A percentile compares a stretch with the other conserved stretches of the same genome.
Conservation (phyloP, 2,113 vertebrate species). For the Paracanthobrama guichenoti region DNA sequence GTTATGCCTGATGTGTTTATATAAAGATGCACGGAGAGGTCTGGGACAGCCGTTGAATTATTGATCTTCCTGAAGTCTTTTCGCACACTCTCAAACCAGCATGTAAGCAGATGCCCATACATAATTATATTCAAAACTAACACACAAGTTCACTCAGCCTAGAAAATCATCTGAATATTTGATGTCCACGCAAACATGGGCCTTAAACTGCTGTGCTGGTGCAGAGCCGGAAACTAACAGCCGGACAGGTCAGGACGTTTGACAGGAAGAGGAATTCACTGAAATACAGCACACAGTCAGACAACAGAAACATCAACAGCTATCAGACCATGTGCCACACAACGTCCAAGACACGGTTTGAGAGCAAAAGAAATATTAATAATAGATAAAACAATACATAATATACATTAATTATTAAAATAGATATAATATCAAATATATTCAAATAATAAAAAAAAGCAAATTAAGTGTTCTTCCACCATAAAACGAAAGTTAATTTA, state of each 20-base stretch:
- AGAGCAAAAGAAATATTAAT: neutral
- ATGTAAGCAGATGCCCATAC: neutral
- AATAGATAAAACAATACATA: neutral
- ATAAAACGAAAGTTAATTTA: too few relatives aligned
- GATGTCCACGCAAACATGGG: slow-evolving; percentile 1
- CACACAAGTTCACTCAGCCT: slow-evolving; percentile 1
- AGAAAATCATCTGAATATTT: slow-evolving; percentile 27
- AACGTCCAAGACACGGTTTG: neutral
- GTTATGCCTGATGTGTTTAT: too few relatives aligned
- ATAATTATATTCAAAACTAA: neutral
- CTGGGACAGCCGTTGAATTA: slow-evolving; percentile 36
- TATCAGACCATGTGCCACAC: neutral
- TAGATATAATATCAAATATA: neutral
- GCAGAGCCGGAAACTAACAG: neutral
- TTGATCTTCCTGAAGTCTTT: slow-evolving; percentile 12
- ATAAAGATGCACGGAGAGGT: neutral
- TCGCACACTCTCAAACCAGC: slow-evolving; percentile 13
- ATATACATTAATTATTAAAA: neutral
- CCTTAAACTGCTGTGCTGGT: slow-evolving; percentile 30
- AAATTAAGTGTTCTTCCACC: neutral
- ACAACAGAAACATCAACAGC: neutral
- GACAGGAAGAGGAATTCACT: neutral
- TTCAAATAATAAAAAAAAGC: neutral
- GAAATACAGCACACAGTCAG: too few relatives aligned
- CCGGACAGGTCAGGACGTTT: too few relatives aligned